These are phyloP conservation scores for Drosophila siamana DNA, from an alignment of 2,888 invertebrate species.

Conservation along the genomic window DNA sequence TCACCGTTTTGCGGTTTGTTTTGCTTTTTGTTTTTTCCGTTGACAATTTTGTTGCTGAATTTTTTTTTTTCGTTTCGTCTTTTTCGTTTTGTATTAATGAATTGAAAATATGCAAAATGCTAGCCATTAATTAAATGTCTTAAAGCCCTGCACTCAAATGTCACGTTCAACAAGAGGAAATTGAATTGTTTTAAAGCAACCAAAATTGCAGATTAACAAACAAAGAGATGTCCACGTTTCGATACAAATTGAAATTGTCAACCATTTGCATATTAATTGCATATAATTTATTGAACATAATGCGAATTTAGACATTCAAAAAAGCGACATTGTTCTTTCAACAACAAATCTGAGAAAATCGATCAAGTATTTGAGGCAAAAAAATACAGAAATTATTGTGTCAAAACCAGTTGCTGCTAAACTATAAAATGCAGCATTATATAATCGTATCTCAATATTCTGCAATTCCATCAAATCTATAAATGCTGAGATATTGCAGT, in stretches of 20 bases:
- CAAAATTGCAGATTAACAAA: constrained; percentile 1
- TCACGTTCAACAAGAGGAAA: constrained; percentile 31
- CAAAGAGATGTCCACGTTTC: constrained; percentile 10
- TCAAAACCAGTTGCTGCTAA: not conserved
- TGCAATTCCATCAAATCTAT: constrained; percentile 6
- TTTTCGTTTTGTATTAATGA: constrained; percentile 56
- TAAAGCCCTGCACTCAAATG: constrained; percentile 42
- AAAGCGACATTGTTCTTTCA: not conserved
- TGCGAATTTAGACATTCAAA: not conserved
- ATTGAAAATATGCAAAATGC: constrained; percentile 64
- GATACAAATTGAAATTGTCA: constrained; percentile 7
- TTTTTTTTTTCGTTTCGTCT: constrained; percentile 10
- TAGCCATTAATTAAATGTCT: constrained; percentile 66
- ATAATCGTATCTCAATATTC: not conserved
- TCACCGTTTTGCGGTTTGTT: constrained; percentile 27
- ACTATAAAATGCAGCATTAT: not conserved
- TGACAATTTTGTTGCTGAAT: constrained; percentile 43
- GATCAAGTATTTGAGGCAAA: constrained; percentile 2
- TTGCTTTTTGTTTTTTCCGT: constrained; percentile 23
- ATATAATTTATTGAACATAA: not conserved
- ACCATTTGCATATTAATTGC: constrained; percentile 14
- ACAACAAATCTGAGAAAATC: not conserved
- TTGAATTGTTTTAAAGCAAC: constrained; percentile 41
- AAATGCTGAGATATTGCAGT: constrained; percentile 3
- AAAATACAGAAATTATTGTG: not conserved